Base-by-base conservation (phyloP, 1,140 invertebrate genomes). In the Myzus persicae region DNA sequence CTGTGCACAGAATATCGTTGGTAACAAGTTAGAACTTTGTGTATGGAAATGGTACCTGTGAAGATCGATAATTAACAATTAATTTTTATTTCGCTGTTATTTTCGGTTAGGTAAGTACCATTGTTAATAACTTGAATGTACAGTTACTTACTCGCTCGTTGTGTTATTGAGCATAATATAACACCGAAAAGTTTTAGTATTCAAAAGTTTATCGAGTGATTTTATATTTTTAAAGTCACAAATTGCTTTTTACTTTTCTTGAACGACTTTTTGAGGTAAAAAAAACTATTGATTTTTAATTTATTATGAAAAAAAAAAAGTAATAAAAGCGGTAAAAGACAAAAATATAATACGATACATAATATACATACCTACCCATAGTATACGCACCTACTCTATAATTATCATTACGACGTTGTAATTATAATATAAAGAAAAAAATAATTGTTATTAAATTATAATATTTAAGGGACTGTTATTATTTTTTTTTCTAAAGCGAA, bases 211-310 rank as follows among this genome's bases (percentile, higher is more conserved):
- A 22, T 24, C 14, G 31, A 76, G 59, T n/a, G 59, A n/a, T n/a
- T 76, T 76, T 76, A 18, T n/a, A 76, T 76, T 76, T 31, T 76
- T 36, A n/a, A 18, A 76, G 59, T n/a, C 59, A 5, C 31, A n/a
- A 36, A 76, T 36, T 76, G 59, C 4, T n/a, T 76, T 76, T 76
- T 76, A 76, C n/a, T 76, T 76, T 76, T 76, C n/a, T 76, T 18
- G 4, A 36, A 76, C 18, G n/a, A 76, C 14, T 76, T 76, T 48
- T 76, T n/a, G n/a, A 76, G 59, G n/a, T 76, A 67, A 67, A 76
- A 54, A 67, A 76, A 76, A n/a, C 59, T 76, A 76, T n/a, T 76
- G 59, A n/a, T n/a, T 76, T 76, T 76, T n/a, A 76, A 76, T 76
- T n/a, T 76, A n/a, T 76, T 76, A 51, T 24, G 20, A 51, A 51